A percentile compares a stretch with the other conserved stretches of the same genome.
phyloP scores from a whole-genome alignment of 2,113 vertebrate genomes.

The Syngnathus scovelli region DNA sequence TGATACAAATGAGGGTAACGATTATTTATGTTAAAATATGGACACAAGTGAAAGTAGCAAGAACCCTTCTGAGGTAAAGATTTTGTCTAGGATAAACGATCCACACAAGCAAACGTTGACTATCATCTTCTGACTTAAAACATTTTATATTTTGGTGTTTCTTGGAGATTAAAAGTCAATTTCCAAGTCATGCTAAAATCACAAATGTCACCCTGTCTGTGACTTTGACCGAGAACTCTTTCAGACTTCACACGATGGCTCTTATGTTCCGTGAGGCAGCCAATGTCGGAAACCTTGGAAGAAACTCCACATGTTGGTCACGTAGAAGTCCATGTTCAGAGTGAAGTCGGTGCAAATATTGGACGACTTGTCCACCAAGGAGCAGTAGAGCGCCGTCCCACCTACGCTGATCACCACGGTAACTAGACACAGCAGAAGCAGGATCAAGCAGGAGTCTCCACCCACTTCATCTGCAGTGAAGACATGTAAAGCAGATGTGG shows the following conservation, averaged over 20 bases:
- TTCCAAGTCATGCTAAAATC: not conserved
- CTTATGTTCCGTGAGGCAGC: slow-evolving; percentile 75
- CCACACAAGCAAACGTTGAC: slow-evolving; percentile 8
- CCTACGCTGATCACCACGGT: slow-evolving; percentile 91
- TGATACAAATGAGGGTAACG: slow-evolving; percentile 21
- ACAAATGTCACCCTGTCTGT: not conserved
- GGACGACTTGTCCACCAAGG: slow-evolving; percentile 81
- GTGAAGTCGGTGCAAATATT: slow-evolving; percentile 89
- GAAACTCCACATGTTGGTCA: slow-evolving; percentile 70
- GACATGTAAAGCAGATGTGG: not conserved
- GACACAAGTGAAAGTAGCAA: slow-evolving; percentile 14
- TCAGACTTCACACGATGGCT: not conserved
- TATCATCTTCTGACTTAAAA: not conserved
- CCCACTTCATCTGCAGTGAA: slow-evolving; percentile 79
- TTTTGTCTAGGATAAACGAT: slow-evolving; percentile 3
- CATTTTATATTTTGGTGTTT: not conserved
- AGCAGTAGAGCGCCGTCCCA: slow-evolving; percentile 91
- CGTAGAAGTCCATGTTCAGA: slow-evolving; percentile 84
- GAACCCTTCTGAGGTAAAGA: slow-evolving; percentile 9
- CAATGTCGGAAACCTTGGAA: slow-evolving; percentile 78
- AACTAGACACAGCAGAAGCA: slow-evolving; percentile 84
- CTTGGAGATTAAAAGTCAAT: not conserved
- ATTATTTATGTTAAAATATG: slow-evolving; percentile 17
- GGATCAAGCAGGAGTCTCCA: slow-evolving; percentile 84
- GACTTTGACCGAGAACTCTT: not conserved